These are phyloP conservation scores for Chaetogeoica ovagalla DNA, from an alignment of 2,888 invertebrate species.

Conservation along the genomic window DNA sequence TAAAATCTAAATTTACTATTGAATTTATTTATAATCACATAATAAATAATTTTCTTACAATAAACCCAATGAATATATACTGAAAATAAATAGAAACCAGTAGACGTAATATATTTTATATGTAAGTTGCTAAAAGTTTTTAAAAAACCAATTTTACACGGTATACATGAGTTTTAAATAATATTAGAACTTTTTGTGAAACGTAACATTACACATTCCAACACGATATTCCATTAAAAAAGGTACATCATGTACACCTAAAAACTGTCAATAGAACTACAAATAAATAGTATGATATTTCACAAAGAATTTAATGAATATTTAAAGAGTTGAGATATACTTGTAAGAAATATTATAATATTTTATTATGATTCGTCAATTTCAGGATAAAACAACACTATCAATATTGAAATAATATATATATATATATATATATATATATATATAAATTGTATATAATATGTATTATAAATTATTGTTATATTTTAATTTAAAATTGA, in stretches of 20 bases:
- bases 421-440: no score
- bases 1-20: no score
- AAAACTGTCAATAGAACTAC: neutral
- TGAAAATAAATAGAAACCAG: no score
- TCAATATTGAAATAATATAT: neutral
- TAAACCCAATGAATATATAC: no score
- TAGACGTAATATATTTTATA: neutral
- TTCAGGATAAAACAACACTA: neutral
- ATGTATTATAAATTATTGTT: no score
- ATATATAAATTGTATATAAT: no score
- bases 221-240: no score
- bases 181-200: no score
- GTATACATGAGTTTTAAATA: neutral
- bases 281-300: neutral
- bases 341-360: neutral
- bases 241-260: neutral
- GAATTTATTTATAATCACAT: no score
- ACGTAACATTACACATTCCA: no score
- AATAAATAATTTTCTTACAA: no score
- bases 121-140: neutral
- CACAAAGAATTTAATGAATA: constrained; percentile 5
- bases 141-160: neutral
- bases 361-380: neutral
- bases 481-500: no score
- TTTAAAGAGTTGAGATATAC: neutral